A percentile compares a stretch with the other conserved stretches of the same genome.
Evolutionary conservation across 2,113 vertebrate species (phyloP).

Genomic region (Hystrix brachyura): DNA sequence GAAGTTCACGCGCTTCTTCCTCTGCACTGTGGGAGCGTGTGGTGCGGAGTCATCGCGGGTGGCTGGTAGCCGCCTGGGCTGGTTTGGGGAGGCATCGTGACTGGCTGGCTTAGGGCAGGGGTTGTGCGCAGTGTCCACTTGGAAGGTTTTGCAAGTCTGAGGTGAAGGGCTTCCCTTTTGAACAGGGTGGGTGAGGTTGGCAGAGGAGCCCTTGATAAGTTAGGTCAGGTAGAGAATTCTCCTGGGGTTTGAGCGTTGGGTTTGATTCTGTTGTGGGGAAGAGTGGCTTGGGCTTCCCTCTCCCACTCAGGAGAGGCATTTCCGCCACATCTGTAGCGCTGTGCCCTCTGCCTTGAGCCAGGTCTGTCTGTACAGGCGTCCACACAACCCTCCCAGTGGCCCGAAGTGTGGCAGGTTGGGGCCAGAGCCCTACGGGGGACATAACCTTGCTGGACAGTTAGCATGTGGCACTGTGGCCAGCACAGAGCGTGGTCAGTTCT

Average conservation of each 20-base stretch:
- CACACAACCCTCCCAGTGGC: rapidly evolving
- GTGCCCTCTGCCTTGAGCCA: not conserved
- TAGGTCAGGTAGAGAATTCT: not conserved
- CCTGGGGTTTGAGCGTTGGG: not conserved
- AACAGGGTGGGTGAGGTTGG: not conserved
- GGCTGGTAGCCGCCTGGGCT: not conserved
- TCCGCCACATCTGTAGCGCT: not conserved
- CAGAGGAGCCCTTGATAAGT: not conserved
- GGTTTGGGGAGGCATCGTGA: rapidly evolving
- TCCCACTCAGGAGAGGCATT: rapidly evolving
- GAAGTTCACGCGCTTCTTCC: not conserved
- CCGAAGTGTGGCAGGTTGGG: not conserved
- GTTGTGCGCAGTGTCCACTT: rapidly evolving
- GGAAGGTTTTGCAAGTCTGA: not conserved
- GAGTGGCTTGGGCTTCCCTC: not conserved
- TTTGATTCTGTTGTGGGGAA: not conserved
- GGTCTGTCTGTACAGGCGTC: not conserved
- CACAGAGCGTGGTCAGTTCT: not conserved
- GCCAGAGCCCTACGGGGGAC: not conserved
- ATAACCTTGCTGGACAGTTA: not conserved
- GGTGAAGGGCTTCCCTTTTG: not conserved
- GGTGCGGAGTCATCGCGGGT: not conserved
- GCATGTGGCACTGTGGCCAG: not conserved
- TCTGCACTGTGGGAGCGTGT: not conserved
- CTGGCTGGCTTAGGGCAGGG: not conserved